Evolutionary conservation across 2,888 invertebrate genomes (phyloP).

Genomic region (Euplagia quadripunctaria): DNA sequence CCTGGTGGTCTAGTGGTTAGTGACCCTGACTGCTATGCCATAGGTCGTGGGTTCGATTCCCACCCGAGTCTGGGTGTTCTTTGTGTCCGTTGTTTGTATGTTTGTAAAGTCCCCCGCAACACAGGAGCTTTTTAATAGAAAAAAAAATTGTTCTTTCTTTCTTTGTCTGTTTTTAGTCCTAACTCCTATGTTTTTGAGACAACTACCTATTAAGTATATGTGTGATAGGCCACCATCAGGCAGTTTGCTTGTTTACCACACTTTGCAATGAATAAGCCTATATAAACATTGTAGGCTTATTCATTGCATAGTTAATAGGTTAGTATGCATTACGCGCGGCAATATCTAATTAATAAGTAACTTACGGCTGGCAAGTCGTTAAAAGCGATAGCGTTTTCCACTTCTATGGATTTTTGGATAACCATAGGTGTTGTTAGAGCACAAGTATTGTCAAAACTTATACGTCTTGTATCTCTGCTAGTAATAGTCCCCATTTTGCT

Average conservation of each 20-base stretch:
- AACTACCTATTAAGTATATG: not conserved
- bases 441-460: slow-evolving; percentile 80
- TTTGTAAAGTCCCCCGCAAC: no score
- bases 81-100: no score
- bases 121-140: no score
- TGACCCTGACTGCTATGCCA: no score
- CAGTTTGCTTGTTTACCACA: not conserved
- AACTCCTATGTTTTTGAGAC: no score
- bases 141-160: no score
- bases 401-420: slow-evolving; percentile 68
- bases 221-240: not conserved
- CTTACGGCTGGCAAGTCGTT: slow-evolving; percentile 66
- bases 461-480: slow-evolving; percentile 75
- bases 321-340: not conserved
- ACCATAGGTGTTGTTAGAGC: slow-evolving; percentile 65
- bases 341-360: slow-evolving; percentile 6
- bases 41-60: no score
- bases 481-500: slow-evolving; percentile 69
- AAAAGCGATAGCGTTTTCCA: slow-evolving; percentile 62
- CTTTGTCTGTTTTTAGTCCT: no score
- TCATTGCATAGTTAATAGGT: not conserved
- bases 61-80: no score
- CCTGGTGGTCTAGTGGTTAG: no score
- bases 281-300: not conserved
- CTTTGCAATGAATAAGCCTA: not conserved